Percentiles rank a stretch among this genome's conserved stretches.
Conservation (phyloP, 2,888 invertebrate species). For the Pristionchus entomophagus region DNA sequence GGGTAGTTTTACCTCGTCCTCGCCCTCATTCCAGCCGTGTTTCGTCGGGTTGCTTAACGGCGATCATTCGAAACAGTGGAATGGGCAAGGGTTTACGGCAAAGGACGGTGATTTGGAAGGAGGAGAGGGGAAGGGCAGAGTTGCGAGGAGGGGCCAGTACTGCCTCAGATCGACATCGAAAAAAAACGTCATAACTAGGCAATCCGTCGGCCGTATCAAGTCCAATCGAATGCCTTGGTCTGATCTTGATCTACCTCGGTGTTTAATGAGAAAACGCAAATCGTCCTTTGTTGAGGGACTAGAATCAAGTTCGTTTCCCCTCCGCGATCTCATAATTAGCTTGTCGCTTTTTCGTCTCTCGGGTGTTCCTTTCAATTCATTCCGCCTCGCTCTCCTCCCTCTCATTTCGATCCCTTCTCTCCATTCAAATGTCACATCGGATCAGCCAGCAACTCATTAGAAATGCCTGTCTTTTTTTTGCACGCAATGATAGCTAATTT, state of each 20-base stretch:
- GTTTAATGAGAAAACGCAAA: too few species aligned
- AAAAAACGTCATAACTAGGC: too few species aligned
- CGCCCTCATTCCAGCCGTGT: background rate
- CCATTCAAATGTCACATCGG: constrained; percentile 11
- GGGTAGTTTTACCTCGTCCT: background rate
- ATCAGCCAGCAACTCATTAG: background rate
- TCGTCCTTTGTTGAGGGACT: too few species aligned
- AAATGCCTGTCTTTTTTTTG: background rate
- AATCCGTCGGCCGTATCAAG: too few species aligned
- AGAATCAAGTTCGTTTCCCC: background rate
- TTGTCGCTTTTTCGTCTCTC: background rate
- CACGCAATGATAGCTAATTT: too few species aligned
- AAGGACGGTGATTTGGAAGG: background rate
- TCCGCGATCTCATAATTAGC: constrained; percentile 2
- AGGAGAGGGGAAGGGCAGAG: background rate
- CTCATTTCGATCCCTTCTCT: background rate
- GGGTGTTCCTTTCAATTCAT: constrained; percentile 5
- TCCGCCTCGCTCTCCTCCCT: background rate
- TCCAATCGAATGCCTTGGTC: too few species aligned
- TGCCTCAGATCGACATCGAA: too few species aligned
- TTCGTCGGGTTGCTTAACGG: background rate
- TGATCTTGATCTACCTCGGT: too few species aligned
- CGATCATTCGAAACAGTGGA: constrained; percentile 27
- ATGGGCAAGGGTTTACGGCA: constrained; percentile 13
- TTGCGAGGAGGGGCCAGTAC: background rate